phyloP scores from a whole-genome alignment of 1,140 invertebrate genomes.

The Helicorthomorpha holstii region DNA sequence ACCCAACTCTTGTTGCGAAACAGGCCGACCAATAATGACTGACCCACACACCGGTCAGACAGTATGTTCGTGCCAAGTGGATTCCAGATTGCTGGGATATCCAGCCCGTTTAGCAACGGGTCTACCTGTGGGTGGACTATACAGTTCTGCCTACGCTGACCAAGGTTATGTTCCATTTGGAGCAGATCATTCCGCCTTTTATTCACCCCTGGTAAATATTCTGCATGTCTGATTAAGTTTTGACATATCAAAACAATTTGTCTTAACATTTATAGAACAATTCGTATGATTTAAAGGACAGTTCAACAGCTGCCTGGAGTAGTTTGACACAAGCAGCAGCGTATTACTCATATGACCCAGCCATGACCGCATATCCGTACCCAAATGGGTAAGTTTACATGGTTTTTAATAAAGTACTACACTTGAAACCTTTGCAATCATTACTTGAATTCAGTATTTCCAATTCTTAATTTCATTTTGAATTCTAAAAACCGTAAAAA shows the following conservation, averaged over 20 bases:
- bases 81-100: slow-evolving; percentile 27
- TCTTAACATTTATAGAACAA: background rate
- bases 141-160: slow-evolving; percentile 62
- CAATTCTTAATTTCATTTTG: no score
- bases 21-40: slow-evolving; percentile 78
- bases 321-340: background rate
- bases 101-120: slow-evolving; percentile 9
- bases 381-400: background rate
- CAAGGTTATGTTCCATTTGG: slow-evolving; percentile 47
- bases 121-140: slow-evolving; percentile 31
- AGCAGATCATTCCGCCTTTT: slow-evolving; percentile 87
- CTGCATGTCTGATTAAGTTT: background rate
- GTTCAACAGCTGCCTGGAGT: background rate
- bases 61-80: slow-evolving; percentile 93
- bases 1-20: slow-evolving; percentile 69
- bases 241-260: background rate
- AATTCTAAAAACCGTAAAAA: no score
- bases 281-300: background rate
- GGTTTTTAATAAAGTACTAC: background rate
- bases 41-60: slow-evolving; percentile 90
- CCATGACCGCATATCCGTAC: background rate
- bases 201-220: slow-evolving; percentile 78
- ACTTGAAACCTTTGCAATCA: no score
- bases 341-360: slow-evolving; percentile 1
- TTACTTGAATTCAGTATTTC: no score